Evolutionary conservation across 2,888 invertebrate genomes (phyloP).

Genomic region (Tanytarsus gracilentus): DNA sequence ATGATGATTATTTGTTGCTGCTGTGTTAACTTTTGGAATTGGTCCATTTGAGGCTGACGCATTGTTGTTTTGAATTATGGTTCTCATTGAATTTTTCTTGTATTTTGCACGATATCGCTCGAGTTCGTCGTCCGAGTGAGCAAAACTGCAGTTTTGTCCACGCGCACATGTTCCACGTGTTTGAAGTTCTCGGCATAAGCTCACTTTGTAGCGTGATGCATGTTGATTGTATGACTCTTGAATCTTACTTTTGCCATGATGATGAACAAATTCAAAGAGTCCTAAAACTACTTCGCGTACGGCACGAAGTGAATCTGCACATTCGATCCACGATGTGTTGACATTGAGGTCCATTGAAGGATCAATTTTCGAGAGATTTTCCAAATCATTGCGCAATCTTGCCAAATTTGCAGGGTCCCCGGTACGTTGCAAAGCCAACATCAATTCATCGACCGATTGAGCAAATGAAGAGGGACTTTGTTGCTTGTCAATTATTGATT

Average conservation of each 20-base stretch:
- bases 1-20: conserved; percentile 7
- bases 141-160: conserved; percentile 81
- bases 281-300: conserved; percentile 65
- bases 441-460: conserved; percentile 81
- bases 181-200: conserved; percentile 79
- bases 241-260: conserved; percentile 59
- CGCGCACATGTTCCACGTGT: conserved; percentile 75
- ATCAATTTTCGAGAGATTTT: conserved; percentile 78
- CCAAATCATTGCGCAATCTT: conserved; percentile 66
- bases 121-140: conserved; percentile 83
- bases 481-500: conserved; percentile 78
- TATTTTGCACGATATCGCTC: conserved; percentile 61
- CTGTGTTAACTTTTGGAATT: conserved; percentile 23
- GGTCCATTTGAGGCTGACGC: neutral
- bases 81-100: conserved; percentile 27
- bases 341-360: conserved; percentile 66
- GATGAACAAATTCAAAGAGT: conserved; percentile 66
- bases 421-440: conserved; percentile 81
- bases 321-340: conserved; percentile 54
- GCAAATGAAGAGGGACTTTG: conserved; percentile 91
- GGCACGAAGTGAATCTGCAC: conserved; percentile 57
- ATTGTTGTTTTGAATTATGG: neutral
- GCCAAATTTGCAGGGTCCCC: conserved; percentile 75
- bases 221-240: conserved; percentile 51
- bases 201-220: conserved; percentile 75